Conservation (phyloP, 1,140 invertebrate species). For the Gryllus bimaculatus region DNA sequence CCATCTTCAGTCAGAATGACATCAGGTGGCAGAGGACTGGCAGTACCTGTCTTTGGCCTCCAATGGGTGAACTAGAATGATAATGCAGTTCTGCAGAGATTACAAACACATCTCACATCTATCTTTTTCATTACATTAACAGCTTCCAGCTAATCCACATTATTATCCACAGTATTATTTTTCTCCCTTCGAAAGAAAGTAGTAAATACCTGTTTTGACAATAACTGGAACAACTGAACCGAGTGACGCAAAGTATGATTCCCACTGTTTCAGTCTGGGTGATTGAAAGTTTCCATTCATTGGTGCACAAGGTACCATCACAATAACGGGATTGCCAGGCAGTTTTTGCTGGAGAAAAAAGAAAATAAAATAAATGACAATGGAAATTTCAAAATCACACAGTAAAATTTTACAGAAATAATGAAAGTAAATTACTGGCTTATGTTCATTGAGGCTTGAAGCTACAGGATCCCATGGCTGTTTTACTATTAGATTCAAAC, state of each 20-base stretch:
- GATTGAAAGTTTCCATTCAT: constrained; percentile 36
- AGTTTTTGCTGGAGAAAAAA: constrained; percentile 50
- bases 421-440: constrained; percentile 40
- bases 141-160: too few relatives aligned
- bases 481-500: constrained; percentile 56
- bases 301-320: constrained; percentile 55
- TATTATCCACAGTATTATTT: too few relatives aligned
- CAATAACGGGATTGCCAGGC: constrained; percentile 59
- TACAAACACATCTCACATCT: too few relatives aligned
- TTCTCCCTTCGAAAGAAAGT: too few relatives aligned
- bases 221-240: constrained; percentile 58
- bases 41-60: too few relatives aligned
- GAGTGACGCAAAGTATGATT: constrained; percentile 51
- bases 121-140: too few relatives aligned
- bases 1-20: too few relatives aligned
- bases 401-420: not conserved
- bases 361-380: constrained; percentile 10
- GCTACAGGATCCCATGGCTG: constrained; percentile 66
- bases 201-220: constrained; percentile 24
- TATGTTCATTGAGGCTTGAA: constrained; percentile 42
- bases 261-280: constrained; percentile 59
- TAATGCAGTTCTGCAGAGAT: too few relatives aligned
- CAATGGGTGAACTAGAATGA: too few relatives aligned
- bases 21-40: too few relatives aligned
- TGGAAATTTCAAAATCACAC: not conserved